Percentiles rank a stretch among this genome's conserved stretches.
These are phyloP conservation scores for Pollenia angustigena DNA, from an alignment of 2,888 invertebrate species.

Conservation along the genomic window DNA sequence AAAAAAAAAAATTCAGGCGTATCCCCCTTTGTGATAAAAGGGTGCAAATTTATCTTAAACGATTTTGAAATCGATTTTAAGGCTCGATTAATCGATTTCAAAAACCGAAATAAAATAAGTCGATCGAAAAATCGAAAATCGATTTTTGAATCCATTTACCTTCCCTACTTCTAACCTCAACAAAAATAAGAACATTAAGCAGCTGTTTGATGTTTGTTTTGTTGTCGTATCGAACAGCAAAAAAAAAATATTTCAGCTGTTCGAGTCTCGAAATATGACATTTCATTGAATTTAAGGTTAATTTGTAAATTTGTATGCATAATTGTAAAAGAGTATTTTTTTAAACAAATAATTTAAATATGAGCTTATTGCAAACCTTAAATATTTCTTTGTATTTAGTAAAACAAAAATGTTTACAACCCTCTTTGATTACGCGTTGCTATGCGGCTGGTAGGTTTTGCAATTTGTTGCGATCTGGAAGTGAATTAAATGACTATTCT, in stretches of 20 bases:
- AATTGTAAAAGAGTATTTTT: neutral
- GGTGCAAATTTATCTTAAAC: no score
- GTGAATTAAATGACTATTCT: neutral
- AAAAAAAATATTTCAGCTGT: slow-evolving; percentile 35
- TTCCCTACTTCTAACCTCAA: slow-evolving; percentile 7
- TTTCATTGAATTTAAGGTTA: slow-evolving; percentile 55
- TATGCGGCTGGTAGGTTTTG: slow-evolving; percentile 55
- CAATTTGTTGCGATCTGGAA: neutral
- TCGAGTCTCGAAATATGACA: slow-evolving; percentile 51
- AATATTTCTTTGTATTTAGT: slow-evolving; percentile 28
- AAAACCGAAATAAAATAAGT: no score
- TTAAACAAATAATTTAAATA: slow-evolving; percentile 42
- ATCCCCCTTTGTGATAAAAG: no score
- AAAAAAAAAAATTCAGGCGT: no score
- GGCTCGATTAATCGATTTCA: no score
- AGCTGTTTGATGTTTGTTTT: slow-evolving; percentile 41
- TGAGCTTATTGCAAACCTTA: slow-evolving; percentile 53
- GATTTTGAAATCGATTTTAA: no score
- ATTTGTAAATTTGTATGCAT: slow-evolving; percentile 13
- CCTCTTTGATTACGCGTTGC: slow-evolving; percentile 19
- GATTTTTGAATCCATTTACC: no score
- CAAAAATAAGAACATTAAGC: slow-evolving; percentile 27
- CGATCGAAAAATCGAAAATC: no score
- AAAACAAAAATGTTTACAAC: slow-evolving; percentile 26
- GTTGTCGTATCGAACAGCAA: neutral